Base-by-base conservation (phyloP, 2,888 invertebrate genomes). In the Drepana falcataria region DNA sequence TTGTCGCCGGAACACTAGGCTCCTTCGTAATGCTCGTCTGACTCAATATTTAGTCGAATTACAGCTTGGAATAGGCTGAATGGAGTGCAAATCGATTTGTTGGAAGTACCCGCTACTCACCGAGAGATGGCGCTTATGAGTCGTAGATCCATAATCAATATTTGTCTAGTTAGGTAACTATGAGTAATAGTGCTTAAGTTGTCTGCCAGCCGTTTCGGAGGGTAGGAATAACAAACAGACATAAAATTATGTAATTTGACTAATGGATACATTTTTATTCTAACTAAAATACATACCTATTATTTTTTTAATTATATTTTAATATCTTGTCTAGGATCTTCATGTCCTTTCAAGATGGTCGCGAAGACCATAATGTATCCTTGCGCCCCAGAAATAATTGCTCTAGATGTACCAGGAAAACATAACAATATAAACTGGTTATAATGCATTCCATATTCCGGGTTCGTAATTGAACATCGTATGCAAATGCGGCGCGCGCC, bases 381-480 rank as follows among this genome's bases (percentile, higher is more conserved):
- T 21, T 1, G 21, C 21, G 54, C 65, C 66, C 61, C 68, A 70
- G 68, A 77, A 79, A 75, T 67, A 73, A 77, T 75, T 73, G 68
- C 61, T 57, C 59, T 59, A 60, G 66, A 63, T 64, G 62, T 70
- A 78, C 74, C 76, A 59, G 60, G 74, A 75, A 76, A 79, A 70
- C 77, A 79, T 81, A 81, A 82, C 79, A 80, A 76, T 80, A 76
- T 76, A 78, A 40, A 68, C 73, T 71, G 66, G 69, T 68, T 69
- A 76, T 76, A 75, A 78, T 78, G 77, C 81, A 82, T 84, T 81
- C 77, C 79, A 79, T 84, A 86, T 84, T 84, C 85, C 77, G 72
- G 75, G 76, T 71, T 74, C 77, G 83, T 87, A 88, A 88, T 88
- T 86, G 86, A 87, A 85, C 85, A 84, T 80, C 80, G 79, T 82